phyloP scores from a whole-genome alignment of 2,113 vertebrate species.

The Hymenochirus boettgeri region DNA sequence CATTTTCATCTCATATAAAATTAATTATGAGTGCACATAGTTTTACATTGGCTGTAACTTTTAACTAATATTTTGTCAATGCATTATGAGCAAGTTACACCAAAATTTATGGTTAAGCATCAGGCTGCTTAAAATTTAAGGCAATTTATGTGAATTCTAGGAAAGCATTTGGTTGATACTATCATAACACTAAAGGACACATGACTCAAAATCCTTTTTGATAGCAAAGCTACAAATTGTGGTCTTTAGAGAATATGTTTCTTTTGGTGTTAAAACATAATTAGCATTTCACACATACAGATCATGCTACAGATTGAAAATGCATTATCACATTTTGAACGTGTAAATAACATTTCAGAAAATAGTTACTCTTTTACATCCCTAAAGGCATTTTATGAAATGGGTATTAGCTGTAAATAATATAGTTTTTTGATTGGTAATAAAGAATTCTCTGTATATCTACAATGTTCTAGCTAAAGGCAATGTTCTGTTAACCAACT shows the following conservation, averaged over 20 bases:
- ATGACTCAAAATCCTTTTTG: constrained; percentile 7
- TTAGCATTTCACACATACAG: constrained; percentile 41
- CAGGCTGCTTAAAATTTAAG: no score
- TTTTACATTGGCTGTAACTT: no score
- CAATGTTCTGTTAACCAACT: constrained; percentile 10
- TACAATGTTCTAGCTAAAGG: constrained; percentile 11
- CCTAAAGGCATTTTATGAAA: constrained; percentile 26
- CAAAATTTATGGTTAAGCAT: no score
- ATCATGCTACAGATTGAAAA: constrained; percentile 37
- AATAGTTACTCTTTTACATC: constrained; percentile 31
- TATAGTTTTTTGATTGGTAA: constrained; percentile 31
- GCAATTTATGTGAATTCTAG: no score
- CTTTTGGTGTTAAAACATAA: constrained; percentile 33
- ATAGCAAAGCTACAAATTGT: constrained; percentile 2
- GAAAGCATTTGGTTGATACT: no score
- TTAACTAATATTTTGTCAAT: no score
- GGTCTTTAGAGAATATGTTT: constrained; percentile 17
- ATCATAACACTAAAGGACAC: constrained; percentile 12
- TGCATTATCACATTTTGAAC: constrained; percentile 37
- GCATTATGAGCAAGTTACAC: no score
- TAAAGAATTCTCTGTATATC: constrained; percentile 26
- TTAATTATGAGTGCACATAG: no score
- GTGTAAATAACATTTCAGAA: constrained; percentile 43
- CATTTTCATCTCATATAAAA: no score
- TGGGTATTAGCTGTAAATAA: constrained; percentile 26